Conservation (phyloP, 2,888 invertebrate species). For the Nomada flava region DNA sequence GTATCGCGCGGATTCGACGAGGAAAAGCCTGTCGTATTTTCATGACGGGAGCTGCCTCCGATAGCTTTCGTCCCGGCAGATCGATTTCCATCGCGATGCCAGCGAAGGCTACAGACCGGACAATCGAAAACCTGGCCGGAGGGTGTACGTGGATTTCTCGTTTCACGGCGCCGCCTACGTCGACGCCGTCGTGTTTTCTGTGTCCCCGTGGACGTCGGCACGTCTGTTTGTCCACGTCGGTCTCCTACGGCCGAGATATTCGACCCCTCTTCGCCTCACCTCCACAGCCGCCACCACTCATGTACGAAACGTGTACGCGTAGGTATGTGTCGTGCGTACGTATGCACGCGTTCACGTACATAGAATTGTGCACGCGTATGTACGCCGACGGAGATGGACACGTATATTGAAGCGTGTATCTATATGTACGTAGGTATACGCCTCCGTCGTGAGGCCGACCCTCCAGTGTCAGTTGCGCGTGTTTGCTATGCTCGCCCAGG, state of each 20-base stretch:
- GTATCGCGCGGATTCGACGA: slow-evolving; percentile 46
- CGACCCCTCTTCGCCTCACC: slow-evolving; percentile 65
- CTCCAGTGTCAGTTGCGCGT: slow-evolving; percentile 82
- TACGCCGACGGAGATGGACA: slow-evolving; percentile 40
- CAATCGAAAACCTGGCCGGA: slow-evolving; percentile 72
- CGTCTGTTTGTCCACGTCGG: slow-evolving; percentile 83
- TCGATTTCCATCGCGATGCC: slow-evolving; percentile 70
- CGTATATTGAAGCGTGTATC: slow-evolving; percentile 29
- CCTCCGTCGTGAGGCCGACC: slow-evolving; percentile 73
- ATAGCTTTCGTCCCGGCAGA: slow-evolving; percentile 65
- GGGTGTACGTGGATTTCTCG: slow-evolving; percentile 73
- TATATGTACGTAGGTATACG: slow-evolving; percentile 47
- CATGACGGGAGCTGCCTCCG: slow-evolving; percentile 61
- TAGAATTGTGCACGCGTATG: slow-evolving; percentile 13
- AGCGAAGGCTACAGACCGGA: slow-evolving; percentile 63
- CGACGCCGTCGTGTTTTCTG: slow-evolving; percentile 76
- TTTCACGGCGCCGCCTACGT: slow-evolving; percentile 68
- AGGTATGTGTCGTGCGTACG: slow-evolving; percentile 12
- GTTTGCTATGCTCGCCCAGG: slow-evolving; percentile 82
- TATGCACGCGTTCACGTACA: not conserved
- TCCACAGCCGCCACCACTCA: not conserved
- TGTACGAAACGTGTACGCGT: slow-evolving; percentile 21
- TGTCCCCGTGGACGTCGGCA: slow-evolving; percentile 78
- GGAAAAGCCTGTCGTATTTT: slow-evolving; percentile 66
- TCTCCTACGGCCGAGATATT: slow-evolving; percentile 76